Base-by-base conservation (phyloP, 1,140 invertebrate genomes). In the Oscheius sp. region DNA sequence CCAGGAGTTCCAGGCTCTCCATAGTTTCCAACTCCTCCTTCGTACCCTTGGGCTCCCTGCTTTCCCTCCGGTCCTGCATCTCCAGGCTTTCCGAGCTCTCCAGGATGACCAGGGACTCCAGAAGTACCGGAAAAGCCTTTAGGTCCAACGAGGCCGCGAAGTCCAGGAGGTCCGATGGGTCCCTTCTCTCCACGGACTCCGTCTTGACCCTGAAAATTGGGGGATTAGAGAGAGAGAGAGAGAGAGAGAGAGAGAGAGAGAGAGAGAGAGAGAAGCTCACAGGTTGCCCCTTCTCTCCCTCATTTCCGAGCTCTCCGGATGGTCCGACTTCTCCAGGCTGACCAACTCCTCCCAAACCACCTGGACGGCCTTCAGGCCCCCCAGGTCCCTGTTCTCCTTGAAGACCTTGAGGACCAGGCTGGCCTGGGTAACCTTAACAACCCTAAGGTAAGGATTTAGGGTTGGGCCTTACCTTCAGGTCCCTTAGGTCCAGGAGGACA, bases 181-280 rank as follows among this genome's bases (percentile, higher is more conserved):
- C 69, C 69, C 61, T 72, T 63, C 69, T 72, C 69, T 58, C 69
- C 69, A 49, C 59, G 59, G 45, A 65, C 69, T 72, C 69, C 69
- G 28, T 68, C 52, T 4, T 34, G 52, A 42, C 72, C 72, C n/a
- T n/a, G n/a, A n/a, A n/a, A n/a, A n/a, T n/a, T n/a, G n/a, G n/a
- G n/a, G n/a, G n/a, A n/a, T n/a, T n/a, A n/a, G n/a, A n/a, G n/a
- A n/a, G n/a, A n/a, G n/a, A n/a, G n/a, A n/a, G n/a, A n/a, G n/a
- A n/a, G n/a, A n/a, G n/a, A n/a, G n/a, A n/a, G n/a, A n/a, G n/a
- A n/a, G n/a, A n/a, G n/a, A n/a, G n/a, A n/a, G n/a, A n/a, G n/a
- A n/a, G n/a, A n/a, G n/a, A n/a, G n/a, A n/a, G n/a, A n/a, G n/a
- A n/a, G n/a, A n/a, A n/a, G n/a, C n/a, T n/a, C n/a, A n/a, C n/a